Evolutionary conservation across 1,140 invertebrate genomes (phyloP).

Genomic region (Sycophila sp.): DNA sequence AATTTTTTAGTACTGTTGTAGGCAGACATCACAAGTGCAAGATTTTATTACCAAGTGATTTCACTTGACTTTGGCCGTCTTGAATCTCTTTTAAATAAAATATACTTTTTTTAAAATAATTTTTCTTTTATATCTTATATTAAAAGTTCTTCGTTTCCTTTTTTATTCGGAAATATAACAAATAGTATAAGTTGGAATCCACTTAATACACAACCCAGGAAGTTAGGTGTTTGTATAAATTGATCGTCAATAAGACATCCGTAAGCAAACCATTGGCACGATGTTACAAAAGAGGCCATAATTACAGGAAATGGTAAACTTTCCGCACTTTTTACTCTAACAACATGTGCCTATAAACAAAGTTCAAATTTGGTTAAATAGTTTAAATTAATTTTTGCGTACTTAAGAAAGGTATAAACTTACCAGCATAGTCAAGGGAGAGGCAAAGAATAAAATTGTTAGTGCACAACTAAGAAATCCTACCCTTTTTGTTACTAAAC

Average conservation of each 20-base stretch:
- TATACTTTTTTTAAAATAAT: constrained; percentile 11
- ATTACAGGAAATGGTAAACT: constrained; percentile 83
- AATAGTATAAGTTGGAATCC: constrained; percentile 77
- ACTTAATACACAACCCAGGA: constrained; percentile 75
- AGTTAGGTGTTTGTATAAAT: constrained; percentile 80
- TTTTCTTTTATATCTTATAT: constrained; percentile 44
- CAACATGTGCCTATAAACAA: constrained; percentile 72
- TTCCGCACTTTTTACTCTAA: constrained; percentile 78
- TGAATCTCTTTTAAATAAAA: too few relatives aligned
- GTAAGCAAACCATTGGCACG: constrained; percentile 80
- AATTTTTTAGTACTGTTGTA: constrained; percentile 11
- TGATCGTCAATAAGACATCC: constrained; percentile 75
- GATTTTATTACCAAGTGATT: too few relatives aligned
- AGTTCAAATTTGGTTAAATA: not conserved
- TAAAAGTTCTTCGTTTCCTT: constrained; percentile 44
- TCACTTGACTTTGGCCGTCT: too few relatives aligned
- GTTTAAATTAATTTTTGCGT: not conserved
- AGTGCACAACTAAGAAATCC: constrained; percentile 77
- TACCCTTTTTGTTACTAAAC: constrained; percentile 55
- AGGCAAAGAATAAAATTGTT: constrained; percentile 81
- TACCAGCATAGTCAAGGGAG: constrained; percentile 79
- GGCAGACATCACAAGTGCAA: constrained; percentile 32
- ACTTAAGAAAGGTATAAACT: constrained; percentile 41
- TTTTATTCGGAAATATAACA: constrained; percentile 72
- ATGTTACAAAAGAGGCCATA: constrained; percentile 78